phyloP scores from a whole-genome alignment of 1,140 invertebrate species.

The Drosophila bifasciata region DNA sequence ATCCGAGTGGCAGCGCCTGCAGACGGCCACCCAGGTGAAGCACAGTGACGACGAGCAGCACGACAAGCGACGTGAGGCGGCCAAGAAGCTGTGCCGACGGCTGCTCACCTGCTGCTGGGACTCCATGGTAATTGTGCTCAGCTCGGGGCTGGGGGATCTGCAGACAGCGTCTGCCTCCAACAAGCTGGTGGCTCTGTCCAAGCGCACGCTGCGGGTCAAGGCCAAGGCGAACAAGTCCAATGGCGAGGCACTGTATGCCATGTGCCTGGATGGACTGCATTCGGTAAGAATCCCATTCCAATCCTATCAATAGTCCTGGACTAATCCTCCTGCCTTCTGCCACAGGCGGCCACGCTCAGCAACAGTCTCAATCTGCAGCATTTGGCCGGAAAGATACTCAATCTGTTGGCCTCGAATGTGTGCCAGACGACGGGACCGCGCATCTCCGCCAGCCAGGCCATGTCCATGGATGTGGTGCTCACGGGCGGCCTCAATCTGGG shows the following conservation, averaged over 20 bases:
- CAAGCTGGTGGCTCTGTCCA: constrained; percentile 85
- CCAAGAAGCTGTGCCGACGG: constrained; percentile 87
- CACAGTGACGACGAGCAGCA: constrained; percentile 86
- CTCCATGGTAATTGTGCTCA: constrained; percentile 94
- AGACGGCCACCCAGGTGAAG: constrained; percentile 87
- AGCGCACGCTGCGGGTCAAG: constrained; percentile 85
- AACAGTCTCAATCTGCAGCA: constrained; percentile 92
- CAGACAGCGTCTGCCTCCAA: constrained; percentile 84
- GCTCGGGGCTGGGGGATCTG: constrained; percentile 89
- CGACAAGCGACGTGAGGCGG: constrained; percentile 86
- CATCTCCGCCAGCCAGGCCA: constrained; percentile 92
- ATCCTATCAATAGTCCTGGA: too few relatives aligned
- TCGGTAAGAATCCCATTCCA: too few relatives aligned
- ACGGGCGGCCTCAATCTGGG: constrained; percentile 93
- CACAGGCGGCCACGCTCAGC: constrained; percentile 89
- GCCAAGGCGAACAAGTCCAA: constrained; percentile 86
- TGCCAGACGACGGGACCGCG: constrained; percentile 87
- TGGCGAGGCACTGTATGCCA: constrained; percentile 90
- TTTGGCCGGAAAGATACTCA: constrained; percentile 84
- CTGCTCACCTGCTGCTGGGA: constrained; percentile 96
- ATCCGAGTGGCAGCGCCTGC: constrained; percentile 92
- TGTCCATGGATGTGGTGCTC: constrained; percentile 93
- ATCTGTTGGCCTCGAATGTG: constrained; percentile 81
- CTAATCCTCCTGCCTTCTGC: constrained; percentile 17
- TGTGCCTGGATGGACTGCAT: constrained; percentile 94